Conservation (phyloP, 2,113 vertebrate species). For the Nerophis ophidion region DNA sequence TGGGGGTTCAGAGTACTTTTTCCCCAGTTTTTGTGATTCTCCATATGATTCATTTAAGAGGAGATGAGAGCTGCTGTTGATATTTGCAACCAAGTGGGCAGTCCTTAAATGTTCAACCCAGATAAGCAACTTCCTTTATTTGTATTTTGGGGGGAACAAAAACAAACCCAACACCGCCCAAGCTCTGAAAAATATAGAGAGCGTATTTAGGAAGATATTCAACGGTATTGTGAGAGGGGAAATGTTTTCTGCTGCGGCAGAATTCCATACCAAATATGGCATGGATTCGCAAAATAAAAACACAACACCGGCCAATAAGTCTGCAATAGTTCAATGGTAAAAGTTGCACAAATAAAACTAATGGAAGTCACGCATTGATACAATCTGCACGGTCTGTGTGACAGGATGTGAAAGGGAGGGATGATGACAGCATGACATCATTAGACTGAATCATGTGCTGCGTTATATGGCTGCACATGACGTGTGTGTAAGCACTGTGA, state of each 20-base stretch:
- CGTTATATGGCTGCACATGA: slow-evolving; percentile 33
- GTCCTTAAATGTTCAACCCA: background rate
- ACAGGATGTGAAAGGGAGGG: slow-evolving; percentile 25
- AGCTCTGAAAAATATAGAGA: background rate
- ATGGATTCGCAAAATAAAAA: slow-evolving; percentile 9
- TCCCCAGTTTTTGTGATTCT: slow-evolving; percentile 10
- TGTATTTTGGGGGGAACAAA: slow-evolving; percentile 14
- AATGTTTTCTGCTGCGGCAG: background rate
- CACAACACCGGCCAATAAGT: slow-evolving; percentile 40
- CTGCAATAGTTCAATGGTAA: background rate
- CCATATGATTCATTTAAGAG: slow-evolving; percentile 5
- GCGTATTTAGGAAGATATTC: too few relatives aligned
- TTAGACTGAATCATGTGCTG: slow-evolving; percentile 29
- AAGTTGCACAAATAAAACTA: background rate
- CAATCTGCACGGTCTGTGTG: background rate
- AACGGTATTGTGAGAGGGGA: background rate
- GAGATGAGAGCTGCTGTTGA: slow-evolving; percentile 22
- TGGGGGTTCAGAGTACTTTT: slow-evolving; percentile 14
- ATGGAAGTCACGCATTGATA: background rate
- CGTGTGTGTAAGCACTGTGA: background rate
- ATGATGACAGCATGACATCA: slow-evolving; percentile 40
- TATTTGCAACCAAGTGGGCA: slow-evolving; percentile 18
- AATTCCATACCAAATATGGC: slow-evolving; percentile 9
- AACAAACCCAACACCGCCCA: background rate
- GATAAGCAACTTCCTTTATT: slow-evolving; percentile 20